These are phyloP conservation scores for Corydoras sp. DNA, from an alignment of 2,113 vertebrate species.

Conservation along the genomic window DNA sequence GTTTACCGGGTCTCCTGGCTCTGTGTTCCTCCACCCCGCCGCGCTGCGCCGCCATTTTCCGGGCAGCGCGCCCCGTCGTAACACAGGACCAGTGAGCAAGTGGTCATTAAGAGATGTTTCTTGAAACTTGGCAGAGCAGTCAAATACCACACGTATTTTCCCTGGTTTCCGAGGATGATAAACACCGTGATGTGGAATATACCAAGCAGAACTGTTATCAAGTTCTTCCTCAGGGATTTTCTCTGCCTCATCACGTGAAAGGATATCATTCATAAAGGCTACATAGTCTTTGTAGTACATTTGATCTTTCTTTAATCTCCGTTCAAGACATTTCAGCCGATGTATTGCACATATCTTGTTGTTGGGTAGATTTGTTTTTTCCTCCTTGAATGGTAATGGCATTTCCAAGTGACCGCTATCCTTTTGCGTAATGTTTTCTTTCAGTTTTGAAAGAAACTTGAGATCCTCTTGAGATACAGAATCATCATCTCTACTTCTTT, in stretches of 20 bases:
- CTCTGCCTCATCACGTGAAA: background rate
- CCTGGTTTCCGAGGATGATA: background rate
- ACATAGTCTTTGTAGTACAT: background rate
- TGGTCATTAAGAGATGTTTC: too few relatives aligned
- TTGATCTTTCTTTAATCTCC: background rate
- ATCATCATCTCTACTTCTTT: background rate
- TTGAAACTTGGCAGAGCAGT: background rate
- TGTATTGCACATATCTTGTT: background rate
- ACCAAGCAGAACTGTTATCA: background rate
- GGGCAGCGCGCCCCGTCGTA: too few relatives aligned
- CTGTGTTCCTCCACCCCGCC: too few relatives aligned
- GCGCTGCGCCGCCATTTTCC: too few relatives aligned
- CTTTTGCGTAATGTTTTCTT: constrained; percentile 19
- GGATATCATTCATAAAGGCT: background rate
- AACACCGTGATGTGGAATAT: constrained; percentile 10
- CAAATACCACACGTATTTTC: background rate
- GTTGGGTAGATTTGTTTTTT: constrained; percentile 8
- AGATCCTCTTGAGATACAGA: constrained; percentile 8
- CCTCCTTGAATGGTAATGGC: constrained; percentile 19
- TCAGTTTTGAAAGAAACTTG: constrained; percentile 5
- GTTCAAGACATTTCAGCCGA: background rate
- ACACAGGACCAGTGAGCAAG: too few relatives aligned
- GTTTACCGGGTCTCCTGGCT: too few relatives aligned
- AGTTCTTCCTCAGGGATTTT: constrained; percentile 1
- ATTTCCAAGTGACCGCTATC: constrained; percentile 18